A percentile compares a stretch with the other conserved stretches of the same genome.
These are phyloP conservation scores for Pogonomyrmex californicus DNA, from an alignment of 1,140 invertebrate genomes.

Conservation along the genomic window DNA sequence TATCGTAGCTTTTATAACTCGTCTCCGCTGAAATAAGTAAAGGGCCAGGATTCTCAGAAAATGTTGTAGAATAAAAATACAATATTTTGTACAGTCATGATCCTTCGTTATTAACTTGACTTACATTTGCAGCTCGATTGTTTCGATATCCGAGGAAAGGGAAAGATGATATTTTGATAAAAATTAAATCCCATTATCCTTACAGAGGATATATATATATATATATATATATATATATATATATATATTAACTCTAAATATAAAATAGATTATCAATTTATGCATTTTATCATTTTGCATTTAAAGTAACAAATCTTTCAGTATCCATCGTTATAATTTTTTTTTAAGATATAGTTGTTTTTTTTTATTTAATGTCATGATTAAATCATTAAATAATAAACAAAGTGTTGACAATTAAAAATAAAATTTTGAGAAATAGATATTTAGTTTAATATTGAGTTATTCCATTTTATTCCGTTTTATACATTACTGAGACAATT, in stretches of 20 bases:
- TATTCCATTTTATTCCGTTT: neutral
- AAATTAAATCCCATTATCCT: conserved; percentile 4
- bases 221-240: conserved; percentile 28
- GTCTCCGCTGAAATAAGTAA: conserved; percentile 45
- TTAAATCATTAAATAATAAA: conserved; percentile 38
- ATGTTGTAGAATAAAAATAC: conserved; percentile 29
- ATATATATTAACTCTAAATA: conserved; percentile 9
- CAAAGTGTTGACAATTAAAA: neutral
- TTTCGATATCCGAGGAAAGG: conserved; percentile 10
- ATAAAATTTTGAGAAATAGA: neutral
- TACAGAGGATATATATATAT: conserved; percentile 8
- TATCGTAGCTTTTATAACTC: conserved; percentile 35
- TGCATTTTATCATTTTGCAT: neutral
- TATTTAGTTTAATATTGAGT: neutral
- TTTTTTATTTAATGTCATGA: neutral
- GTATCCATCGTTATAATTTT: neutral
- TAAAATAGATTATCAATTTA: conserved; percentile 25
- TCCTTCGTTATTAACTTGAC: conserved; percentile 13
- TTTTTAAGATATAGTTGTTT: neutral
- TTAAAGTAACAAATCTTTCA: neutral
- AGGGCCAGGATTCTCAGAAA: neutral
- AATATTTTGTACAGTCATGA: neutral
- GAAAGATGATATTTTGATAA: conserved; percentile 38
- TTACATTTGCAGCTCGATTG: neutral
- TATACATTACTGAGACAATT: neutral